A percentile compares a stretch with the other conserved stretches of the same genome.
Evolutionary conservation across 2,113 vertebrate species (phyloP).

Genomic region (Tupaia tana): DNA sequence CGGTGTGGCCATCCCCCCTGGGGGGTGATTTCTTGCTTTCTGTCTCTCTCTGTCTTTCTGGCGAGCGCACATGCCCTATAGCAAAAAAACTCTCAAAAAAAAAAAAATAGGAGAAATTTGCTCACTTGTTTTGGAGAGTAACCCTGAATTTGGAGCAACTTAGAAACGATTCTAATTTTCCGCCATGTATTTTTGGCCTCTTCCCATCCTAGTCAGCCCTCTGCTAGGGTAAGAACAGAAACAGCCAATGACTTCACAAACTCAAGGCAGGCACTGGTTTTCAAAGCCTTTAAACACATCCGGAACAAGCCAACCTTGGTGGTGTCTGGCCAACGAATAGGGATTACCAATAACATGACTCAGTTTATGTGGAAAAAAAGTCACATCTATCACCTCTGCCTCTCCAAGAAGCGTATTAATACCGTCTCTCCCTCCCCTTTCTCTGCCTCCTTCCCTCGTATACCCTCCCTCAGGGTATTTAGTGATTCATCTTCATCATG

Average conservation of each 20-base stretch:
- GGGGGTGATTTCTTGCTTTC: too few relatives aligned
- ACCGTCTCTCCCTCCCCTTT: not conserved
- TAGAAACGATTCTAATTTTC: not conserved
- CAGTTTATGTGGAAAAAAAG: constrained; percentile 15
- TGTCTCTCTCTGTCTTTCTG: too few relatives aligned
- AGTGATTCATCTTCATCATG: not conserved
- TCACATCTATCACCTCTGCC: not conserved
- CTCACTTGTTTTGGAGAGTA: constrained; percentile 42
- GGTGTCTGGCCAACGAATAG: not conserved
- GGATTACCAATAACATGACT: not conserved
- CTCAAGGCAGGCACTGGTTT: not conserved
- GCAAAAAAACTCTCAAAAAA: too few relatives aligned
- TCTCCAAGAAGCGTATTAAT: not conserved
- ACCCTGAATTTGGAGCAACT: constrained; percentile 5
- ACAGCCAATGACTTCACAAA: constrained; percentile 12
- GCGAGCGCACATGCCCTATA: too few relatives aligned
- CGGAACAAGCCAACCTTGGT: not conserved
- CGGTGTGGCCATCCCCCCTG: too few relatives aligned
- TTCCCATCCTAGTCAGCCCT: not conserved
- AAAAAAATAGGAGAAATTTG: constrained; percentile 6
- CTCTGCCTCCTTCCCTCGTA: not conserved
- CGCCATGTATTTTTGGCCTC: constrained; percentile 18
- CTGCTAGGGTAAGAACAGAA: constrained; percentile 31
- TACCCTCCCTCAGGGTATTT: not conserved
- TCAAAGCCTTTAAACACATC: constrained; percentile 27